Percentiles rank a stretch among this genome's conserved stretches.
These are phyloP conservation scores for Papilio elwesi DNA, from an alignment of 2,888 invertebrate species.

Conservation along the genomic window DNA sequence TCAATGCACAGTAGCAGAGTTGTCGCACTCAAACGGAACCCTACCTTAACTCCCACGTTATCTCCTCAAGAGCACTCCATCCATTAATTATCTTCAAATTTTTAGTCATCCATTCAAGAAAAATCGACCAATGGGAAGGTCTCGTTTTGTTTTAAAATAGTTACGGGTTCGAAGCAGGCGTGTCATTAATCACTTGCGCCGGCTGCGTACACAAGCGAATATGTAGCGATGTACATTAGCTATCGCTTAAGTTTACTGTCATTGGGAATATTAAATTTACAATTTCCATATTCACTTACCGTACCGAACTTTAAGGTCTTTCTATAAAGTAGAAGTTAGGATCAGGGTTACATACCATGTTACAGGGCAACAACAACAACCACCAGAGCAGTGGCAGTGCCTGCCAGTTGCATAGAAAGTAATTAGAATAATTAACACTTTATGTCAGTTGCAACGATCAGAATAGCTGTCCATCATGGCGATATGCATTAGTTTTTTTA, in stretches of 20 bases:
- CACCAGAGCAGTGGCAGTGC: no score
- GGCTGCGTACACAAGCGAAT: conserved; percentile 52
- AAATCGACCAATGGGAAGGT: conserved; percentile 70
- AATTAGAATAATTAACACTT: no score
- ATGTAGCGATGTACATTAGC: conserved; percentile 46
- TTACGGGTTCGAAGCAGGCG: conserved; percentile 66
- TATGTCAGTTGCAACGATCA: not conserved
- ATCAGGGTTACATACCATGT: no score
- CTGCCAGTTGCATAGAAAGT: no score
- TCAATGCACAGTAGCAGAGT: conserved; percentile 67
- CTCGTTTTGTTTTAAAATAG: conserved; percentile 73
- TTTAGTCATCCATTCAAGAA: conserved; percentile 75
- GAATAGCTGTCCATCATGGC: not conserved
- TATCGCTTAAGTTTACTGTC: conserved; percentile 10
- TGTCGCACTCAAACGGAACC: conserved; percentile 63
- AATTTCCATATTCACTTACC: not conserved
- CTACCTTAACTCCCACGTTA: conserved; percentile 61
- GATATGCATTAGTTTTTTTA: not conserved
- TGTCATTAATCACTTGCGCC: conserved; percentile 74
- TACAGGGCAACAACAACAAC: no score
- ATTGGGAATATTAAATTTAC: not conserved
- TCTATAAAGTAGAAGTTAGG: no score
- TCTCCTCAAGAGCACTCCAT: conserved; percentile 63
- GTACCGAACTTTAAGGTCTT: no score
- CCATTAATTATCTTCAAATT: conserved; percentile 78